phyloP scores from a whole-genome alignment of 2,113 vertebrate species.

The Columba livia region DNA sequence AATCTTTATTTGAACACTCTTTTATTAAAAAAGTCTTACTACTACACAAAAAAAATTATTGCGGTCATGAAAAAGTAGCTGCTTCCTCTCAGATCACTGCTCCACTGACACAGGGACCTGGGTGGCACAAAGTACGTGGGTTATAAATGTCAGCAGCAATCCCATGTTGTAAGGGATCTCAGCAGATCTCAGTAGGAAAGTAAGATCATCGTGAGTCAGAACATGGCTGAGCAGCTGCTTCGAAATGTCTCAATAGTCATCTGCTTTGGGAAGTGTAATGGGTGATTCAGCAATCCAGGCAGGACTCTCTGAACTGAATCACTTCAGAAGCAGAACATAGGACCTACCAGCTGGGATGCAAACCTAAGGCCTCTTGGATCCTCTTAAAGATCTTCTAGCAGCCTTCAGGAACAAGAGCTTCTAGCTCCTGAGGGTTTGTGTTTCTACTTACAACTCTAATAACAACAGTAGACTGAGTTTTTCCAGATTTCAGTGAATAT shows the following conservation, averaged over 20 bases:
- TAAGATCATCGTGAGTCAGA: not conserved
- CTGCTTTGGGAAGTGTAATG: not conserved
- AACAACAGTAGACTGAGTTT: not conserved
- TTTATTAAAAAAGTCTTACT: not conserved
- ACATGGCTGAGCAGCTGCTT: not conserved
- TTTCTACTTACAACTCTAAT: not conserved
- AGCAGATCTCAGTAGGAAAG: not conserved
- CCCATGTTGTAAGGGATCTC: not conserved
- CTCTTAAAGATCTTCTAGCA: not conserved
- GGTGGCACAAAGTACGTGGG: accelerated
- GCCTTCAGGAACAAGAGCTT: not conserved
- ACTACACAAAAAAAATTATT: not conserved
- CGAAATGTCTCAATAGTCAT: not conserved
- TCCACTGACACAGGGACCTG: not conserved
- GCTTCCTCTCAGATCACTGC: not conserved
- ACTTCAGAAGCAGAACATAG: accelerated
- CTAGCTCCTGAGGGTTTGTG: not conserved
- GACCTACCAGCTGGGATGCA: accelerated
- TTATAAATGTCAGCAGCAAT: not conserved
- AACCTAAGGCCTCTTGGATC: not conserved
- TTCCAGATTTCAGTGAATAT: not conserved
- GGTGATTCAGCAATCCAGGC: not conserved
- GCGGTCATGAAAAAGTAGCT: not conserved
- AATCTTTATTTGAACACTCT: not conserved
- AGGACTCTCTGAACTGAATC: not conserved